Percentiles rank a stretch among this genome's conserved stretches.
These are phyloP conservation scores for Triplophysa rosa DNA, from an alignment of 2,113 vertebrate genomes.

Conservation along the genomic window DNA sequence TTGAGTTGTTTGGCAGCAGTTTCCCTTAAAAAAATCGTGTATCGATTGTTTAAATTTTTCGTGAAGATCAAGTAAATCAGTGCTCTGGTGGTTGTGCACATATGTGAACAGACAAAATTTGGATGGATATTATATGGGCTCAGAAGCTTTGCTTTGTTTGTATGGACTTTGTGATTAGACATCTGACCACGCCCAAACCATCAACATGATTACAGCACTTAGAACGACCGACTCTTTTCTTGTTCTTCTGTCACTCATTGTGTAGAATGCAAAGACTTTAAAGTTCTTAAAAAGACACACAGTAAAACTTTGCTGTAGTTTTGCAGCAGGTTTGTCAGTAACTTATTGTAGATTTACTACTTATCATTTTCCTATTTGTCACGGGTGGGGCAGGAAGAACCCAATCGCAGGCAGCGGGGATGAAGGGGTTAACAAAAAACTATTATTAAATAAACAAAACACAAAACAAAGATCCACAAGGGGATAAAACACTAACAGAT, in stretches of 20 bases:
- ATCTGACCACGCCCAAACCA: slow-evolving; percentile 17
- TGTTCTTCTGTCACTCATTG: slow-evolving; percentile 7
- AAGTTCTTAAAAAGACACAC: background rate
- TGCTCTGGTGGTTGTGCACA: slow-evolving; percentile 29
- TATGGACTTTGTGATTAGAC: slow-evolving; percentile 36
- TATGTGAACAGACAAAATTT: slow-evolving; percentile 14
- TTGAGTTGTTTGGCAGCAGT: slow-evolving; percentile 39
- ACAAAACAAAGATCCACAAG: too few species aligned
- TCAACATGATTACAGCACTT: slow-evolving; percentile 28
- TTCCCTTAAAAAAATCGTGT: slow-evolving; percentile 9
- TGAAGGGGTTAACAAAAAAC: too few species aligned
- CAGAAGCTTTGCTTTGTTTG: slow-evolving; percentile 37
- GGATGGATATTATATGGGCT: slow-evolving; percentile 29
- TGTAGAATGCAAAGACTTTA: slow-evolving; percentile 10
- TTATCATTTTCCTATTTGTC: too few species aligned
- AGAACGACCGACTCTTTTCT: slow-evolving; percentile 9
- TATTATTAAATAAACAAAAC: too few species aligned
- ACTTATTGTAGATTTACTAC: too few species aligned
- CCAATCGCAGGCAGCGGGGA: too few species aligned
- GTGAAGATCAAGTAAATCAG: slow-evolving; percentile 40
- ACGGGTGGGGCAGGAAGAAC: too few species aligned
- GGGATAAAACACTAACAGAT: too few species aligned
- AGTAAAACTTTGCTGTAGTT: background rate
- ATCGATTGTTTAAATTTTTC: slow-evolving; percentile 7
- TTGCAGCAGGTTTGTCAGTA: background rate